Evolutionary conservation across 2,797 vertebrate species (phyloP), one percentile per base, ranked within the genome.

Genomic region (Hippoglossus hippoglossus): DNA sequence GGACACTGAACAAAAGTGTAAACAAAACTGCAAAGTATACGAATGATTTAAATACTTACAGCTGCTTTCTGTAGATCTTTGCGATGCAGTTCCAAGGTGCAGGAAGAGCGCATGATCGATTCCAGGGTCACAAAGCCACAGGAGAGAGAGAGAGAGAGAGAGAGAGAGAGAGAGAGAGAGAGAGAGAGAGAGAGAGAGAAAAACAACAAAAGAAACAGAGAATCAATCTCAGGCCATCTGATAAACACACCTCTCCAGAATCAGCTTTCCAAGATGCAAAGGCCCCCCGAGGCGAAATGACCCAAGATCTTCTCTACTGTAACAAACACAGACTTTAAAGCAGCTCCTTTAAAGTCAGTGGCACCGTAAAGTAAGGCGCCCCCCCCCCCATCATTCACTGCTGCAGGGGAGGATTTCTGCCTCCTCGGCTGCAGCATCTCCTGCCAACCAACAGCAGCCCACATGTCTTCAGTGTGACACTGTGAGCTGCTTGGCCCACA

Each of bases 41-140:
- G n/a, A 8, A 63, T 11, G 4, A 47, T 66, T 55, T 67, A 18
- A 72, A 67, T 91, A 95, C 94, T 95, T 85, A 95, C 94, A 89
- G 94, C 94, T 95, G 82, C 83, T 86, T 83, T 18, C 26, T 58
- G 86, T 25, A 50, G 73, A 75, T 74, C 67, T 24, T 55, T 49
- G 19, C 3, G 55, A 83, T 55, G 58, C 4, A 18, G 41, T 60
- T 59, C 81, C 85, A 70, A 25, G 6, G 34, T 64, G 62, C 58
- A 73, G 64, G 44, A 34, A 52, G 25, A 55, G 74, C 24, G 64
- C 52, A 3, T 24, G 54, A 46, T 6, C 24, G 46, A 77, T 80
- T 57, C 71, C 81, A 71, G 51, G 65, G 60, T 60, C 67, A 70
- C 52, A 71, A 65, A 82, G 26, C 28, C 67, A 71, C 36, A 11